Conservation (phyloP, 2,113 vertebrate species). For the Cnemophilus loriae region DNA sequence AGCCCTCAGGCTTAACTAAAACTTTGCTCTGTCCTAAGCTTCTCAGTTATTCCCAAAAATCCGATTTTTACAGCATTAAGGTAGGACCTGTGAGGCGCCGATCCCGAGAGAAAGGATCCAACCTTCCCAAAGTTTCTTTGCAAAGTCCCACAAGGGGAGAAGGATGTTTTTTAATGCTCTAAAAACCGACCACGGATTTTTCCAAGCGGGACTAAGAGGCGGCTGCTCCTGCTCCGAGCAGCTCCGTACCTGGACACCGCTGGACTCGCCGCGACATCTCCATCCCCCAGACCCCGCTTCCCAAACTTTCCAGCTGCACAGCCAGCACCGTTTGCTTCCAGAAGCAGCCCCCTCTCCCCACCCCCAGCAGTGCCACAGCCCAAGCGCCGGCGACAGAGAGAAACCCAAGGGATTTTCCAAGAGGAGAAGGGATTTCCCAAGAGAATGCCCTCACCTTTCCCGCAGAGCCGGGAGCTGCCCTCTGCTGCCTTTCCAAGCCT, state of each 20-base stretch:
- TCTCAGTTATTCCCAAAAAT: not conserved
- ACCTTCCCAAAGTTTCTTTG: not conserved
- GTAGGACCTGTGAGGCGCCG: rapidly evolving
- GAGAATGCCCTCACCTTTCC: constrained; percentile 46
- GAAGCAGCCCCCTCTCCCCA: not conserved
- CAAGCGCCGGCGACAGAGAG: not conserved
- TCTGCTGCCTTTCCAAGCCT: not conserved
- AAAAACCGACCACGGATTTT: not conserved
- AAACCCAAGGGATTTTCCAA: not conserved
- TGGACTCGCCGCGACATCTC: not conserved
- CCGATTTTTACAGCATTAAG: not conserved
- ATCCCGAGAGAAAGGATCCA: not conserved
- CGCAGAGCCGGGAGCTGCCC: constrained; percentile 1
- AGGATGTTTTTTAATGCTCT: not conserved
- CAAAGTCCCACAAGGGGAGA: not conserved
- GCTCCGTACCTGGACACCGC: not conserved
- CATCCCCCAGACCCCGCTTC: not conserved
- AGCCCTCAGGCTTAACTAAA: not conserved
- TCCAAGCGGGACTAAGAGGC: not conserved
- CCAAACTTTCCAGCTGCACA: not conserved
- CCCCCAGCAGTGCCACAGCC: not conserved
- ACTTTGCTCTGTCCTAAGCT: not conserved
- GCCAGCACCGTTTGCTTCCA: not conserved
- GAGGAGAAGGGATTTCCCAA: not conserved
- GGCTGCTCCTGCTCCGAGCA: not conserved